Percentiles rank a stretch among this genome's conserved stretches.
phyloP scores from a whole-genome alignment of 2,797 vertebrate species.

The Yasuhikotakia modesta region DNA sequence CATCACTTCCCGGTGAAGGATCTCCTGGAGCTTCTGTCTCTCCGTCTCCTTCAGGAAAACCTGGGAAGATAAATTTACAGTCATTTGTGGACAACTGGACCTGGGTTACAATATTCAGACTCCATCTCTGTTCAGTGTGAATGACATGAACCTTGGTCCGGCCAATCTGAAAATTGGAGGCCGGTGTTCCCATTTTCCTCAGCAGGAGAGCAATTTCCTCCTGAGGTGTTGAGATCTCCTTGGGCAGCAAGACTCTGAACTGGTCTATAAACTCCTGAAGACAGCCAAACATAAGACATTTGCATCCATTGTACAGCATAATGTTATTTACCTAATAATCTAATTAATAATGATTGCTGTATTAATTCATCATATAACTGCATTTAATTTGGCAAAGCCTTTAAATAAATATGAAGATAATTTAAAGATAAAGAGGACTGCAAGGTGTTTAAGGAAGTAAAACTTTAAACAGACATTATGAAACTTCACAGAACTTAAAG shows the following conservation, averaged over 20 bases:
- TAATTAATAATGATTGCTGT: background rate
- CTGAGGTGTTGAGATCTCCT: constrained; percentile 73
- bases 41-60: constrained; percentile 90
- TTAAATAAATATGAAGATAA: background rate
- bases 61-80: constrained; percentile 67
- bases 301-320: background rate
- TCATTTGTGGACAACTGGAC: background rate
- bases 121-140: background rate
- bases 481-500: background rate
- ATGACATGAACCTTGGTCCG: constrained; percentile 82
- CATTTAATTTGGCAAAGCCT: background rate
- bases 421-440: no score
- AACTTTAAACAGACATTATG: background rate
- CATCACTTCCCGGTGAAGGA: constrained; percentile 84
- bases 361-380: background rate
- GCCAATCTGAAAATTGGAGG: constrained; percentile 88
- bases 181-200: constrained; percentile 77
- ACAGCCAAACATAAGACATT: background rate
- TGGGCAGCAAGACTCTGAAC: constrained; percentile 88
- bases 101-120: background rate
- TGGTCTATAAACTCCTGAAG: constrained; percentile 86
- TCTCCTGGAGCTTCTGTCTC: constrained; percentile 84
- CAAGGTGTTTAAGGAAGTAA: no score
- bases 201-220: constrained; percentile 82
- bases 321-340: background rate